phyloP scores from a whole-genome alignment of 2,797 vertebrate species.

The Enteromius fasciolatus region DNA sequence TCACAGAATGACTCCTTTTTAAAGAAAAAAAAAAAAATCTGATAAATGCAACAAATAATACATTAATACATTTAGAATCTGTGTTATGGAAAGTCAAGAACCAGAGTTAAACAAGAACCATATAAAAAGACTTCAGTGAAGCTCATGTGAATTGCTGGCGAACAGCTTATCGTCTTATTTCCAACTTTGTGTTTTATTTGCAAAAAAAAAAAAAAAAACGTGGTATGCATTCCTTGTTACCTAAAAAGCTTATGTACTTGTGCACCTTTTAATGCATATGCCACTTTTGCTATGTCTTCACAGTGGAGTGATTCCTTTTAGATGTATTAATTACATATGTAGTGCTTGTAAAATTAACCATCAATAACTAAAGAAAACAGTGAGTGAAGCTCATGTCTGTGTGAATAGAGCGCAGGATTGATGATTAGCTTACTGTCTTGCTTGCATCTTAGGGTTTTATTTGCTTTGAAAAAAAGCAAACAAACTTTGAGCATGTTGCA shows the following conservation, averaged over 20 bases:
- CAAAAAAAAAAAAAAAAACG: no score
- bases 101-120: no score
- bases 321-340: background rate
- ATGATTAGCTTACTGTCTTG: background rate
- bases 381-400: background rate
- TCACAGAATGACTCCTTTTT: background rate
- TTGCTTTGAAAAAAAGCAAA: background rate
- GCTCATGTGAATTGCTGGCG: no score
- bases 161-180: no score
- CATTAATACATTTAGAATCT: no score
- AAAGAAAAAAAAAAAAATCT: background rate
- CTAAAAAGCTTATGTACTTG: background rate
- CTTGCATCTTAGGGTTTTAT: background rate
- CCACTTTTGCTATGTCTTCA: background rate
- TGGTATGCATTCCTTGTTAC: background rate
- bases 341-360: background rate
- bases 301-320: background rate
- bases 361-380: background rate
- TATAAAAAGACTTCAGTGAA: background rate
- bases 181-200: no score
- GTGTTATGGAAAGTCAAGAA: no score
- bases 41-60: background rate
- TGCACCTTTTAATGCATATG: background rate
- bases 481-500: background rate
- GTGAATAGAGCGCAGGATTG: background rate